Base-by-base conservation (phyloP, 2,888 invertebrate genomes). In the Aporophyla lueneburgensis region DNA sequence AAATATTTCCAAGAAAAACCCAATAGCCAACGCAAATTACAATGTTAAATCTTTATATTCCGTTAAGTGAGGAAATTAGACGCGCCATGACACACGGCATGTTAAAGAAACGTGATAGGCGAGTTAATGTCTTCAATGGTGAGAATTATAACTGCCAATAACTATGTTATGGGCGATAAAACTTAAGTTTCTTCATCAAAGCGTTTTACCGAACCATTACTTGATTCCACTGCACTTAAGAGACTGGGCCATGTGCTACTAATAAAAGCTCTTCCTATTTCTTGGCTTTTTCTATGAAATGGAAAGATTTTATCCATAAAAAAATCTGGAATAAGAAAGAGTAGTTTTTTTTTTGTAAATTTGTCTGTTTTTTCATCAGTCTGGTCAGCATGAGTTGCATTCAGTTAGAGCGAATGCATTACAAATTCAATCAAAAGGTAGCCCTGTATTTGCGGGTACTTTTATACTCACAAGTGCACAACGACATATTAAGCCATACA, bases 121-220 rank as follows among this genome's bases (percentile, higher is more conserved):
- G 33, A 27, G 24, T 61, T 71, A 67, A 69, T 65, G 27, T 40
- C 40, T 67, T 62, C 9, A 71, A 58, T 67, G 27, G 56, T 62
- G 62, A 56, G 75, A 75, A 78, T 68, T 68, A 71, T 71, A 58
- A 24, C 14, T 68, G 40, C 67, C 66, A 69, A 71, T 75, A 71
- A 76, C 63, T 33, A 58, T 59, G 33, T 65, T 68, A 80, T 71
- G 54, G 62, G 40, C 68, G 19, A 63, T 80, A 68, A 71, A 78
- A 59, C 27, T 19, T 27, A 69, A 54, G 56, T 69, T 51, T 33
- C 43, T 62, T 56, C 40, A 53, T 53, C 51, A 62, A 14, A 56
- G 3, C 43, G 21, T 53, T 70, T 71, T 40, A 46, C 43, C 10
- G 19, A 63, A 5, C 51, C 33, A 63, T 63, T 62, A 62, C n/a